Percentiles rank a stretch among this genome's conserved stretches.
Evolutionary conservation across 2,113 vertebrate species (phyloP).

Genomic region (Sterrhoptilus dennistouni): DNA sequence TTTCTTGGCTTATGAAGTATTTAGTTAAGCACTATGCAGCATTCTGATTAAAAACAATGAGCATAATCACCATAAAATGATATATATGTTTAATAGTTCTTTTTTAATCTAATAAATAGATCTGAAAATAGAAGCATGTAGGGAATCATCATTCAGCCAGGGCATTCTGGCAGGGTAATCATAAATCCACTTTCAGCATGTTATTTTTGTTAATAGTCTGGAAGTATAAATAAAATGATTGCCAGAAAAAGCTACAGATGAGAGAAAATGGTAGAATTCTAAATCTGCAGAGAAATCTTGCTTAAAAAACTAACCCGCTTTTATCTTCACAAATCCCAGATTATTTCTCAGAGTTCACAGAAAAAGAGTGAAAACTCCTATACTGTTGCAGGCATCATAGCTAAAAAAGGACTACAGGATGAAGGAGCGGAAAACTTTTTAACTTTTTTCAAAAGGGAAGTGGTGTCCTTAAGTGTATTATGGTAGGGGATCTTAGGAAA

Average conservation of each 20-base stretch:
- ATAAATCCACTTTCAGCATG: background rate
- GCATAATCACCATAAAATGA: background rate
- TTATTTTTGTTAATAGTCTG: slow-evolving; percentile 14
- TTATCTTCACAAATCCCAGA: background rate
- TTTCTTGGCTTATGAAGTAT: background rate
- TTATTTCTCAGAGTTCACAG: background rate
- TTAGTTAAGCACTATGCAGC: background rate
- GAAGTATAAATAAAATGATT: slow-evolving; percentile 11
- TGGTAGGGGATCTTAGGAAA: background rate
- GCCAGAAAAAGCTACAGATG: background rate
- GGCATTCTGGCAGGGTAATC: background rate
- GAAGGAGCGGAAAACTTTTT: background rate
- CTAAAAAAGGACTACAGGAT: background rate
- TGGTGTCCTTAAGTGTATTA: background rate
- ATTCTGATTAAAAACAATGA: background rate
- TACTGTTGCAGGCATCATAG: background rate
- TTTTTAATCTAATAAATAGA: slow-evolving; percentile 1
- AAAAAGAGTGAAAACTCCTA: background rate
- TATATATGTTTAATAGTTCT: background rate
- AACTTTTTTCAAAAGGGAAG: background rate
- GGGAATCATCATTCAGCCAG: background rate
- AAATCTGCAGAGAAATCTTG: background rate
- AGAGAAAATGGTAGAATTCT: background rate
- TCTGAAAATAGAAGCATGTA: background rate
- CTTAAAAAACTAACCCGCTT: background rate